These are phyloP conservation scores for Lordiphosa andalusiaca DNA, from an alignment of 2,888 invertebrate species.

Conservation along the genomic window DNA sequence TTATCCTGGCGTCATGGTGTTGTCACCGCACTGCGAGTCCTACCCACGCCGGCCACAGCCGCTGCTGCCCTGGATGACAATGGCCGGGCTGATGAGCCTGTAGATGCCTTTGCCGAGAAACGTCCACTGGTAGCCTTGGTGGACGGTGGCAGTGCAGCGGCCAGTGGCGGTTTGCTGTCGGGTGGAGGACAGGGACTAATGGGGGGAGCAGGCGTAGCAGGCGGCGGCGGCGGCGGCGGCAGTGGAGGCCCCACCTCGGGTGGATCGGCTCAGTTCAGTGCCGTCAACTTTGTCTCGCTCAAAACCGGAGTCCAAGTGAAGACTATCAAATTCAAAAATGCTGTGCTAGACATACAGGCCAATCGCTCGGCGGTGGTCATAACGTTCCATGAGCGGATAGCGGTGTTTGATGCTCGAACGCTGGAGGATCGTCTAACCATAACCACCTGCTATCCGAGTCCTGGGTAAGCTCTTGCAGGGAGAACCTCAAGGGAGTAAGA, in stretches of 20 bases:
- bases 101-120: slow-evolving; percentile 88
- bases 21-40: slow-evolving; percentile 89
- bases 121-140: slow-evolving; percentile 95
- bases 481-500: not conserved
- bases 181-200: slow-evolving; percentile 81
- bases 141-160: slow-evolving; percentile 87
- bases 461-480: slow-evolving; percentile 82
- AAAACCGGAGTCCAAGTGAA: slow-evolving; percentile 82
- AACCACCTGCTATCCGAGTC: slow-evolving; percentile 93
- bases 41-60: slow-evolving; percentile 87
- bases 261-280: slow-evolving; percentile 83
- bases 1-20: slow-evolving; percentile 96
- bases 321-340: slow-evolving; percentile 95
- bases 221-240: slow-evolving; percentile 77
- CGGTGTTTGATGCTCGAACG: slow-evolving; percentile 93
- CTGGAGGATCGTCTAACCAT: slow-evolving; percentile 92
- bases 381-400: slow-evolving; percentile 93
- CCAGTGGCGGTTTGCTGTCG: slow-evolving; percentile 79
- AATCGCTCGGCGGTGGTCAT: slow-evolving; percentile 93
- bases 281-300: slow-evolving; percentile 91
- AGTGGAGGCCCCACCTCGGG: slow-evolving; percentile 19
- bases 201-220: slow-evolving; percentile 82
- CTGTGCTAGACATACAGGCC: slow-evolving; percentile 92
- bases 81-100: slow-evolving; percentile 78
- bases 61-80: slow-evolving; percentile 77